Percentiles rank a stretch among this genome's conserved stretches.
phyloP scores from a whole-genome alignment of 2,113 vertebrate species.

The Ictalurus punctatus region DNA sequence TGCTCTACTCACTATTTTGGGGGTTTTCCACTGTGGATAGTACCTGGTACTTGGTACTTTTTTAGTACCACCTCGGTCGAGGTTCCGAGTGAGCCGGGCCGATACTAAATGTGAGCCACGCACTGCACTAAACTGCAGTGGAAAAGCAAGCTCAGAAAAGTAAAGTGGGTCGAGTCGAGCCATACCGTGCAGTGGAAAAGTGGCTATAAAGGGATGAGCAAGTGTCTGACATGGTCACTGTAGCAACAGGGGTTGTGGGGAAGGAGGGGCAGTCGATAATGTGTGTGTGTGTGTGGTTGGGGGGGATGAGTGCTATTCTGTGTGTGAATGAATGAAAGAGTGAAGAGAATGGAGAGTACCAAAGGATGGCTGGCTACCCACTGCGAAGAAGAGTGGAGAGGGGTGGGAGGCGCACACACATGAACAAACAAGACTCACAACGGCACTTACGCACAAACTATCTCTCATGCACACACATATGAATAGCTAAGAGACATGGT shows the following conservation, averaged over 20 bases:
- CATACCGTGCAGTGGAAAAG: too few species aligned
- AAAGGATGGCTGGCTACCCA: slow-evolving; percentile 44
- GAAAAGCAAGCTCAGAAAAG: too few species aligned
- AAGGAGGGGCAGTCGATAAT: not conserved
- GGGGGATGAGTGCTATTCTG: slow-evolving; percentile 22
- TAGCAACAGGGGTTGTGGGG: slow-evolving; percentile 44
- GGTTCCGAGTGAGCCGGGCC: too few species aligned
- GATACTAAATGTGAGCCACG: too few species aligned
- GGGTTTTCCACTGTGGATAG: too few species aligned
- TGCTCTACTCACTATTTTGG: too few species aligned
- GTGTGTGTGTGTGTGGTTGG: not conserved
- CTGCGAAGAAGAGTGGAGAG: slow-evolving; percentile 28
- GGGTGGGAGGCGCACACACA: not conserved
- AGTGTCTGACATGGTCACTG: slow-evolving; percentile 52
- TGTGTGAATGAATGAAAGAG: slow-evolving; percentile 39
- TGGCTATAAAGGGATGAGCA: slow-evolving; percentile 34
- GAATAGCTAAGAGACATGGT: not conserved
- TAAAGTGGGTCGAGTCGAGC: too few species aligned
- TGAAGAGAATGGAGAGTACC: slow-evolving; percentile 38
- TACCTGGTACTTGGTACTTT: too few species aligned
- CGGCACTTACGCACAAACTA: not conserved
- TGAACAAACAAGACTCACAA: not conserved
- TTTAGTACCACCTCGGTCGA: too few species aligned
- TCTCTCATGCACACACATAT: not conserved
- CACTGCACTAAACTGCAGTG: too few species aligned